Conservation (phyloP, 2,113 vertebrate species). For the Brachyistius frenatus region DNA sequence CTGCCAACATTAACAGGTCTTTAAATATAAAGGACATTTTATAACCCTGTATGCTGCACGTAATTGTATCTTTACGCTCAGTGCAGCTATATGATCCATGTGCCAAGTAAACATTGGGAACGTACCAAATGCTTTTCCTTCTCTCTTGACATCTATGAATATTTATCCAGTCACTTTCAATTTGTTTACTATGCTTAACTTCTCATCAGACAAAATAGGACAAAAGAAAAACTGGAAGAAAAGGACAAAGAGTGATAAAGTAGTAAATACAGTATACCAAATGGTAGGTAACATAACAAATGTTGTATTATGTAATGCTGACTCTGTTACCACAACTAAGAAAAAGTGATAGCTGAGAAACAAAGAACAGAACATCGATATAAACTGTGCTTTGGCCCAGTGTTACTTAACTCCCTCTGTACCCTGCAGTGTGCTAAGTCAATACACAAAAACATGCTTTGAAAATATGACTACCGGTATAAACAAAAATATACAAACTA, state of each 20-base stretch:
- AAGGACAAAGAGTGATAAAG: constrained; percentile 10
- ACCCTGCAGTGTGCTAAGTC: constrained; percentile 28
- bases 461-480: not conserved
- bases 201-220: not conserved
- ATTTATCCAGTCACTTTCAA: too few relatives aligned
- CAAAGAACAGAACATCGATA: constrained; percentile 31
- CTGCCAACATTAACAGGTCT: too few relatives aligned
- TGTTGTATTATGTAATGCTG: constrained; percentile 46
- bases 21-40: too few relatives aligned
- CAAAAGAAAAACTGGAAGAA: not conserved
- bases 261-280: not conserved
- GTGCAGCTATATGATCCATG: too few relatives aligned
- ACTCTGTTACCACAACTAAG: constrained; percentile 31
- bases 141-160: too few relatives aligned
- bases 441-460: not conserved
- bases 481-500: not conserved
- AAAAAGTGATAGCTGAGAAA: constrained; percentile 26
- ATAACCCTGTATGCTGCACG: too few relatives aligned
- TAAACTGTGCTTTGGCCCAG: constrained; percentile 17
- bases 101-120: too few relatives aligned
- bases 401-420: constrained; percentile 22
- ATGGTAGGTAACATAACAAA: constrained; percentile 19
- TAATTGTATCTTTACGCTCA: too few relatives aligned
- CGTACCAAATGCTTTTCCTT: too few relatives aligned
- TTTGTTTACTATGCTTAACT: not conserved